Evolutionary conservation across 2,888 invertebrate genomes (phyloP).

Genomic region (Tethea ocularis): DNA sequence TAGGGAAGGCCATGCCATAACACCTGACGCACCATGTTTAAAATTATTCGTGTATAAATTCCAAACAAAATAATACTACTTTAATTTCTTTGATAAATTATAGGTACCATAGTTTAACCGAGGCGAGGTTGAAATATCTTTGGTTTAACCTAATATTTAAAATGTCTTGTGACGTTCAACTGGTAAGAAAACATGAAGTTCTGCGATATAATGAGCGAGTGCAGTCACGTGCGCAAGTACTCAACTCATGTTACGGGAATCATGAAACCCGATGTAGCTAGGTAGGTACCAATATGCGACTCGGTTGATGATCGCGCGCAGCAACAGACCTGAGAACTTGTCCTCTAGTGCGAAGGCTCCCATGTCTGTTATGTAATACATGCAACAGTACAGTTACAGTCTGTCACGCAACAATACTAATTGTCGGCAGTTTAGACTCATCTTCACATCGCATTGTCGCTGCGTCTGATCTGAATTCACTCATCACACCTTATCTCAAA

Average conservation of each 20-base stretch:
- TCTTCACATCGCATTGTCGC: conserved; percentile 31
- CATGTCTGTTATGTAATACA: conserved; percentile 73
- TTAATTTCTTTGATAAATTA: no score
- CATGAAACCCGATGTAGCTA: conserved; percentile 45
- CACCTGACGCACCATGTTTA: no score
- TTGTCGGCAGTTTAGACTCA: conserved; percentile 52
- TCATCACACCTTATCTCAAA: conserved; percentile 47
- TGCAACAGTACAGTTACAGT: conserved; percentile 68
- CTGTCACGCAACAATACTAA: conserved; percentile 73
- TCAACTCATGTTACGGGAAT: conserved; percentile 60
- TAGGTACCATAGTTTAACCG: no score
- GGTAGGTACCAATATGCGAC: conserved; percentile 48
- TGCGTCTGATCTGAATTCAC: conserved; percentile 20
- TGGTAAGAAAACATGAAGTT: not conserved
- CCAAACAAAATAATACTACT: no score
- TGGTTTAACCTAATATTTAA: no score
- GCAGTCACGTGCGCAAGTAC: conserved; percentile 52
- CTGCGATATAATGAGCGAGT: conserved; percentile 20
- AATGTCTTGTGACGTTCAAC: not conserved
- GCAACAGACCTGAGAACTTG: conserved; percentile 62
- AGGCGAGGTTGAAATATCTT: no score
- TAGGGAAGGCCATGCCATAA: no score
- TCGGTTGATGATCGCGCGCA: conserved; percentile 52
- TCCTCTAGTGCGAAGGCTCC: conserved; percentile 64
- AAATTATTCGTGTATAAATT: no score